Evolutionary conservation across 2,888 invertebrate genomes (phyloP), one percentile per base, ranked within the genome.

Genomic region (Danaus chrysippus): DNA sequence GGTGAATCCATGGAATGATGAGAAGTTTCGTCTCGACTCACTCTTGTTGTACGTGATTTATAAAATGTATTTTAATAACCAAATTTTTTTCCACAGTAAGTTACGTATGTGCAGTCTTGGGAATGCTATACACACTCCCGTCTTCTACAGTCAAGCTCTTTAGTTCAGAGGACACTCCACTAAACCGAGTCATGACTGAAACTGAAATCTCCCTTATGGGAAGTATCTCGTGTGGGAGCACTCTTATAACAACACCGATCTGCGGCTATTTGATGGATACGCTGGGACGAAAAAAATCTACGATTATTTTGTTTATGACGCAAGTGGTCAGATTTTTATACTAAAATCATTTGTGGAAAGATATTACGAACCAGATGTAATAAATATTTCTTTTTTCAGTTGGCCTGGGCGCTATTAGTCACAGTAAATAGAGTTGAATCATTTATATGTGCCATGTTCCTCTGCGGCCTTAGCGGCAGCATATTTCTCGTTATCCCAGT

Each of bases 51-150:
- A n/a, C n/a, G n/a, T 34, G 6, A 8, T 34, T 34, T 34, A 34
- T 6, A 0, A 34, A 34, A 5, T 34, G 8, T 6, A 34, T 34
- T 34, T 34, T 34, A 34, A 34, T 34, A 5, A 34, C 23, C 23
- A 34, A 34, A 46, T 6, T 46, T 46, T n/a, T 8, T 46, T 10
- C 69, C 70, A 3, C 74, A 87, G 87, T 82, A 19, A 77, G 82
- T 68, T 80, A 76, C 70, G 72, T 81, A 19, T 80, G 81, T 62
- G 59, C 77, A 44, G 78, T 74, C 10, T 73, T 84, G 71, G 86
- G 86, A 0, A 56, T 87, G 0, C 76, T 82, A 66, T 80, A 75
- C 63, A 75, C 83, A 0, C 87, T 86, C 85, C 87, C 87, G 0
- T 85, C 86, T 0, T 81, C 82, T 0, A 84, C 82, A 0, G 67